Conservation (phyloP, 1,140 invertebrate genomes). For the Lepidurus couesii region DNA sequence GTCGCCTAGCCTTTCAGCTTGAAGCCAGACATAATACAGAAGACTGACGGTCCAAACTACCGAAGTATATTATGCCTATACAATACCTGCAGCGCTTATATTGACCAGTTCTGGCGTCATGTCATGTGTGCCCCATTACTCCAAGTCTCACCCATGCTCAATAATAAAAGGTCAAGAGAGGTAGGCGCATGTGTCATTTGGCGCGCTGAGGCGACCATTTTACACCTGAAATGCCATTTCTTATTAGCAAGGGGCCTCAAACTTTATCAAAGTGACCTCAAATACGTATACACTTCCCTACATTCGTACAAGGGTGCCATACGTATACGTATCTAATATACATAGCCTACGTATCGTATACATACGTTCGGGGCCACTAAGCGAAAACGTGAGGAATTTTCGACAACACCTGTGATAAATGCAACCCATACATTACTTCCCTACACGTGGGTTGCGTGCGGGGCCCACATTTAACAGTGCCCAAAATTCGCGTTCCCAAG, state of each 20-base stretch:
- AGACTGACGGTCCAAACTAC: too few relatives aligned
- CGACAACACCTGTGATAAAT: neutral
- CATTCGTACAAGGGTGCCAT: too few relatives aligned
- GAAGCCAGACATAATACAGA: too few relatives aligned
- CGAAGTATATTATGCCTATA: too few relatives aligned
- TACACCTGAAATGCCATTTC: neutral
- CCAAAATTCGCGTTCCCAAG: neutral
- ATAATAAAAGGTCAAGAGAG: neutral
- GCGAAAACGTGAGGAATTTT: neutral
- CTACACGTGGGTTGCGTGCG: neutral
- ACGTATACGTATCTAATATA: too few relatives aligned
- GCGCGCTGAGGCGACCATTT: neutral
- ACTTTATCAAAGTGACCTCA: neutral
- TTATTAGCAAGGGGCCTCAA: neutral
- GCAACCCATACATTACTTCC: neutral
- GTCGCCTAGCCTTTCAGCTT: too few relatives aligned
- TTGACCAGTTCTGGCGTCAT: neutral
- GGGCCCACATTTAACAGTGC: neutral
- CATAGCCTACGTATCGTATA: too few relatives aligned
- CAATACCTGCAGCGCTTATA: too few relatives aligned
- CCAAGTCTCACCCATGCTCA: neutral
- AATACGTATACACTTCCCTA: neutral
- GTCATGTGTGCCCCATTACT: neutral
- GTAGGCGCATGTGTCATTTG: neutral
- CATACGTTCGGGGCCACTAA: neutral